Evolutionary conservation across 2,888 invertebrate species (phyloP).

Genomic region (Anticlea derivata): DNA sequence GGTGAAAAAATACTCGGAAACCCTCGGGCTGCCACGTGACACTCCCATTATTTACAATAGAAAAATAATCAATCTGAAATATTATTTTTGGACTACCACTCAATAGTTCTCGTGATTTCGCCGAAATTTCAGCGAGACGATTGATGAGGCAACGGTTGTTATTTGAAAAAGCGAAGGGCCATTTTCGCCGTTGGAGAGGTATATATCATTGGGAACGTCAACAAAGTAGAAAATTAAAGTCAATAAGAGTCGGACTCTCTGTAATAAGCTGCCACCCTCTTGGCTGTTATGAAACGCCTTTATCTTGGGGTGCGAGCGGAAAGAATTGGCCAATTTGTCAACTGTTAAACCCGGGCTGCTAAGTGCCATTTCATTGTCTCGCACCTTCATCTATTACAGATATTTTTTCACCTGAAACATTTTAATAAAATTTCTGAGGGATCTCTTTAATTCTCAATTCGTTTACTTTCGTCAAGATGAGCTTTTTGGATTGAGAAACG

Average conservation of each 20-base stretch:
- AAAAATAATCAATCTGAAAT: conserved; percentile 78
- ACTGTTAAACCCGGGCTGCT: conserved; percentile 57
- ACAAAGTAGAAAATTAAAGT: conserved; percentile 82
- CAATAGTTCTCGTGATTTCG: conserved; percentile 75
- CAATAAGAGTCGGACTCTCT: conserved; percentile 66
- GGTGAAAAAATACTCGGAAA: conserved; percentile 38
- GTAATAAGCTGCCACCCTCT: conserved; percentile 67
- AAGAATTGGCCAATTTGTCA: conserved; percentile 79
- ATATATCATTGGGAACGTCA: conserved; percentile 81
- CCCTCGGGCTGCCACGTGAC: conserved; percentile 60
- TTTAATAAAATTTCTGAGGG: conserved; percentile 50
- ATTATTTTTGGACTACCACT: conserved; percentile 65
- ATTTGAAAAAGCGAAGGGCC: conserved; percentile 81
- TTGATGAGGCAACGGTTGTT: conserved; percentile 77
- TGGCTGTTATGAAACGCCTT: conserved; percentile 67
- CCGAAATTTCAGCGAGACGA: conserved; percentile 69
- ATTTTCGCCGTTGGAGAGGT: conserved; percentile 71
- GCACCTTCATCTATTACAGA: conserved; percentile 54
- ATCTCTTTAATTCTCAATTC: conserved; percentile 22
- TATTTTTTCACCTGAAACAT: conserved; percentile 45
- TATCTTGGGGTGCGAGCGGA: conserved; percentile 57
- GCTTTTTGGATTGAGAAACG: conserved; percentile 14
- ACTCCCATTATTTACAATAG: conserved; percentile 77
- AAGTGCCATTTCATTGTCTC: conserved; percentile 72
- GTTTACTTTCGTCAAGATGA: conserved; percentile 19